A percentile compares a stretch with the other conserved stretches of the same genome.
Conservation (phyloP, 2,113 vertebrate genomes). For the western clawed frog (Xenopus tropicalis) region DNA sequence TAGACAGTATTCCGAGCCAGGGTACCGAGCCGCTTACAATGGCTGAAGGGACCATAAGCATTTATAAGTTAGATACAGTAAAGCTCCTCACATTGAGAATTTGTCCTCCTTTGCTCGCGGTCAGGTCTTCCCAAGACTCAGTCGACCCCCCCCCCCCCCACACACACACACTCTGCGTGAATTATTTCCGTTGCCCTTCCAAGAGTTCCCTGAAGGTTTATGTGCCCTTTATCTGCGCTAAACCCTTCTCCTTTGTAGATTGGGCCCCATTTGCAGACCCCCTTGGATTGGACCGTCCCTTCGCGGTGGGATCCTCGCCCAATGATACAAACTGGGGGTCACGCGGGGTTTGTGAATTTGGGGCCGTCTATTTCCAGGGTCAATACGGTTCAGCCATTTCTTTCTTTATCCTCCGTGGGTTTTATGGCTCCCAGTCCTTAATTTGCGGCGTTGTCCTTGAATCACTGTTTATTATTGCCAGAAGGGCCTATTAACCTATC, state of each 20-base stretch:
- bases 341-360: background rate
- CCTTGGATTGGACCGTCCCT: background rate
- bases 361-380: constrained; percentile 25
- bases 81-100: constrained; percentile 12
- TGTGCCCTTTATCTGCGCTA: constrained; percentile 4
- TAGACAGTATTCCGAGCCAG: no score
- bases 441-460: constrained; percentile 17
- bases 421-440: constrained; percentile 26
- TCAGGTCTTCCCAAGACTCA: constrained; percentile 4
- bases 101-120: constrained; percentile 5
- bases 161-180: constrained; percentile 2
- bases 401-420: constrained; percentile 3
- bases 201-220: constrained; percentile 20
- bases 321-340: constrained; percentile 35
- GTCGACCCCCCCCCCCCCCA: background rate
- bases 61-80: constrained; percentile 20
- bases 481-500: constrained; percentile 24
- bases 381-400: constrained; percentile 5
- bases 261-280: background rate
- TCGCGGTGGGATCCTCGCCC: constrained; percentile 23
- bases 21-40: constrained; percentile 1
- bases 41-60: constrained; percentile 4
- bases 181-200: constrained; percentile 9
- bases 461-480: constrained; percentile 17
- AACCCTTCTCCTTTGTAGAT: no score